Evolutionary conservation across 2,888 invertebrate genomes (phyloP), one percentile per base, ranked within the genome.

Genomic region (Cenopis cana): DNA sequence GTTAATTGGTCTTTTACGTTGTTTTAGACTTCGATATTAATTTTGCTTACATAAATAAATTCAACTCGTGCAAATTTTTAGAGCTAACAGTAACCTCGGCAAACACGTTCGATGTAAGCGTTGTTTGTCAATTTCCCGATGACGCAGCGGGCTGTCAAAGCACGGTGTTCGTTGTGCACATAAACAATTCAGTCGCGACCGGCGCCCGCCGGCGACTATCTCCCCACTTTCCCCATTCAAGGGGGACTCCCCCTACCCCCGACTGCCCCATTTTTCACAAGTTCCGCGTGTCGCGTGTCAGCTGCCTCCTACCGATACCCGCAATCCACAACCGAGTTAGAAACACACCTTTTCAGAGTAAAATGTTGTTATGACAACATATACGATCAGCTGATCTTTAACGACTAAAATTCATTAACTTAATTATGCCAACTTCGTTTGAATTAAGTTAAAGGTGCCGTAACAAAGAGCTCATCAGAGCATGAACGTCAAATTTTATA

Each of bases 121-220:
- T 85, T 89, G 85, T 90, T 90, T 89, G 87, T 88, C 86, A 87
- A 89, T 89, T 87, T 89, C 77, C 81, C 83, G 86, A 88, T 90
- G 89, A 89, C 89, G 85, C 85, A 87, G 89, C 86, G 78, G 78
- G 81, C 82, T 89, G 85, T 87, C 86, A 85, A 82, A 88, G 86
- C 85, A 82, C 83, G 85, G 80, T 82, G 85, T 81, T 84, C 81
- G 84, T 81, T 85, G 85, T 88, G 85, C 87, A 89, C 85, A 89
- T 90, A 90, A 91, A 89, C 89, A 88, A 85, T 85, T 84, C 81
- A 82, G 84, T 79, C 81, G 81, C 81, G 82, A 78, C 72, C 78
- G 78, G 74, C 77, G 78, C 79, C 78, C 76, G 73, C 77, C 64
- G 56, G 18, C 68, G 54, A 54, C 68, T 64, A 56, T 62, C 69